A percentile compares a stretch with the other conserved stretches of the same genome.
phyloP scores from a whole-genome alignment of 2,888 invertebrate species.

The Microplitis deprimator region DNA sequence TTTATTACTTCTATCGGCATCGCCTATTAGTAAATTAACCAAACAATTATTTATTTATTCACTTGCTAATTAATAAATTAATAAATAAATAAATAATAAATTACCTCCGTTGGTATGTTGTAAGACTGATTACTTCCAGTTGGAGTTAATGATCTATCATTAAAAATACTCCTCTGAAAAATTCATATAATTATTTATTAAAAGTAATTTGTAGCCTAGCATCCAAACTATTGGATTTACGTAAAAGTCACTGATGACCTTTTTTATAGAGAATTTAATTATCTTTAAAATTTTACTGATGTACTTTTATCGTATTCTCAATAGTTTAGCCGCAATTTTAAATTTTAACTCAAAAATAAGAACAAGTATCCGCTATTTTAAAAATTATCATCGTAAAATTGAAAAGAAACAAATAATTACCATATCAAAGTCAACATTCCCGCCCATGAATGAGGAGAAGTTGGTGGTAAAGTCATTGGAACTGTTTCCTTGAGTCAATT shows the following conservation, averaged over 20 bases:
- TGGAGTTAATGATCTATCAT: conserved; percentile 62
- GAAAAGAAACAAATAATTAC: conserved; percentile 51
- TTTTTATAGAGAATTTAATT: no score
- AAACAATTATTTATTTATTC: neutral
- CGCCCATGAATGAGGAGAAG: conserved; percentile 78
- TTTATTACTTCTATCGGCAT: conserved; percentile 76
- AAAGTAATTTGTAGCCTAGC: neutral
- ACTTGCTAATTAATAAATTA: conserved; percentile 3
- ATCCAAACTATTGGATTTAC: neutral
- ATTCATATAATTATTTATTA: conserved; percentile 18
- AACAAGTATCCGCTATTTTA: no score
- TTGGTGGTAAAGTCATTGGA: conserved; percentile 73
- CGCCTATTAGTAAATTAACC: conserved; percentile 60
- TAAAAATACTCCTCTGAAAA: conserved; percentile 68
- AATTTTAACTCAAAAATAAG: no score
- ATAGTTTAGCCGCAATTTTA: no score
- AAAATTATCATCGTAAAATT: neutral
- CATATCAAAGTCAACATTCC: conserved; percentile 76
- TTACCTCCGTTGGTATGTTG: conserved; percentile 66
- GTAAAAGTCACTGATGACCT: no score
- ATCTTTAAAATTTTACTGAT: no score
- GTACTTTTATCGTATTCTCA: no score
- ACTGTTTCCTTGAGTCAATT: conserved; percentile 57
- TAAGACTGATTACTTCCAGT: conserved; percentile 61
- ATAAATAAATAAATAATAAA: neutral